Evolutionary conservation across 2,797 vertebrate genomes (phyloP).

Genomic region (Heterohyrax brucei): DNA sequence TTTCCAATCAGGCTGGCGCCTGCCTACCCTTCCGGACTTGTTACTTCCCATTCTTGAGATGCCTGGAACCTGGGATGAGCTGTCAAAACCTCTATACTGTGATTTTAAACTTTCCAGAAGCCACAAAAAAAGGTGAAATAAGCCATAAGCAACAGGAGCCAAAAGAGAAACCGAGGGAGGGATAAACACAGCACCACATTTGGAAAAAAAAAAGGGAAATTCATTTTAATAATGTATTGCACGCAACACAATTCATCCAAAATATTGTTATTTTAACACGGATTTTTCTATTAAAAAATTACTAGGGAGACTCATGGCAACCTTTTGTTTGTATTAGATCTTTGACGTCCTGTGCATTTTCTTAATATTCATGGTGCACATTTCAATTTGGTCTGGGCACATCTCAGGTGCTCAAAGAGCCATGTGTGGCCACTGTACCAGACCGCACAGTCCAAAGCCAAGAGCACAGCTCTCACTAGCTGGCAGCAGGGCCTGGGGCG

Average conservation of each 20-base stretch:
- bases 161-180: no score
- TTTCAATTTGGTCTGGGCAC: neutral
- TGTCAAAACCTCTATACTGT: neutral
- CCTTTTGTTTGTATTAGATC: neutral
- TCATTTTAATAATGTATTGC: neutral
- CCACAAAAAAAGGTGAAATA: neutral
- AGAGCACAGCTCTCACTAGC: neutral
- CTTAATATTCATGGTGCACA: neutral
- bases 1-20: neutral
- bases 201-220: neutral
- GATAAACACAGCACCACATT: no score
- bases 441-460: rapidly evolving
- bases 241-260: neutral
- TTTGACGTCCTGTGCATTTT: neutral
- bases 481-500: neutral
- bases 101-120: neutral
- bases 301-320: neutral
- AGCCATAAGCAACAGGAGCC: no score
- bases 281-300: neutral
- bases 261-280: neutral
- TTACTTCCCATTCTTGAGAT: neutral
- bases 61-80: neutral
- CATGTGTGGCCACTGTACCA: neutral
- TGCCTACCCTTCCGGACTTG: neutral
- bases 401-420: neutral